phyloP scores from a whole-genome alignment of 2,797 vertebrate genomes.

The Tapera naevia region DNA sequence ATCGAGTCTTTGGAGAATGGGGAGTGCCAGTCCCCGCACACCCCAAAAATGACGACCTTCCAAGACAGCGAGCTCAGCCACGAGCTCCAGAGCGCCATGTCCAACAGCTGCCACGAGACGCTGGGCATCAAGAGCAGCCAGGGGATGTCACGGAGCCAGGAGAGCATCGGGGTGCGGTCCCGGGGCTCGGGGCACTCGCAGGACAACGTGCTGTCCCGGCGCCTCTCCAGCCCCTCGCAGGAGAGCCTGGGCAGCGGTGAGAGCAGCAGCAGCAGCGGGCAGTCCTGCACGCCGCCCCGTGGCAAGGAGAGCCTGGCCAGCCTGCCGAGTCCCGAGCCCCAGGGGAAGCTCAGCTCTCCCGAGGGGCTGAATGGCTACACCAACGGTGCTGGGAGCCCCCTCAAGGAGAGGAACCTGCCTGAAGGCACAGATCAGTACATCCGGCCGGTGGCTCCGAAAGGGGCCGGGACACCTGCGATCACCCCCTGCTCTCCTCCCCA shows the following conservation, averaged over 20 bases:
- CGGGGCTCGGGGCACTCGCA: conserved; percentile 89
- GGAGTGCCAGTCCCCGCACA: conserved; percentile 73
- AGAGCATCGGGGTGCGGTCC: conserved; percentile 88
- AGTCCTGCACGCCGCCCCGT: not conserved
- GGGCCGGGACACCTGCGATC: not conserved
- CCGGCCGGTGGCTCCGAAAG: conserved; percentile 6
- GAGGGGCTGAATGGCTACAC: conserved; percentile 37
- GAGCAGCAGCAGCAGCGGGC: conserved; percentile 67
- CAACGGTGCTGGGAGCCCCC: conserved; percentile 1
- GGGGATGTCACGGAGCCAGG: conserved; percentile 83
- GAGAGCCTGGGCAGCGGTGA: conserved; percentile 76
- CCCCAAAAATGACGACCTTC: conserved; percentile 86
- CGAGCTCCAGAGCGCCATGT: conserved; percentile 92
- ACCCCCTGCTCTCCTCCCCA: conserved; percentile 76
- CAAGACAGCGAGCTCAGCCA: conserved; percentile 92
- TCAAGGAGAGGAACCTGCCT: conserved; percentile 87
- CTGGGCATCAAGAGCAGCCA: conserved; percentile 76
- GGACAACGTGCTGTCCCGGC: conserved; percentile 75
- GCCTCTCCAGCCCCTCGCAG: conserved; percentile 73
- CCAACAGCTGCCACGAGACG: conserved; percentile 80
- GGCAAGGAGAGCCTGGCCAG: not conserved
- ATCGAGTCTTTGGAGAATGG: conserved; percentile 80
- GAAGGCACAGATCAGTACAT: conserved; percentile 83
- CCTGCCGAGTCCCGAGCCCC: not conserved
- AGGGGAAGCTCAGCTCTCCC: not conserved